phyloP scores from a whole-genome alignment of 2,113 vertebrate genomes.

The Melospiza melodia region DNA sequence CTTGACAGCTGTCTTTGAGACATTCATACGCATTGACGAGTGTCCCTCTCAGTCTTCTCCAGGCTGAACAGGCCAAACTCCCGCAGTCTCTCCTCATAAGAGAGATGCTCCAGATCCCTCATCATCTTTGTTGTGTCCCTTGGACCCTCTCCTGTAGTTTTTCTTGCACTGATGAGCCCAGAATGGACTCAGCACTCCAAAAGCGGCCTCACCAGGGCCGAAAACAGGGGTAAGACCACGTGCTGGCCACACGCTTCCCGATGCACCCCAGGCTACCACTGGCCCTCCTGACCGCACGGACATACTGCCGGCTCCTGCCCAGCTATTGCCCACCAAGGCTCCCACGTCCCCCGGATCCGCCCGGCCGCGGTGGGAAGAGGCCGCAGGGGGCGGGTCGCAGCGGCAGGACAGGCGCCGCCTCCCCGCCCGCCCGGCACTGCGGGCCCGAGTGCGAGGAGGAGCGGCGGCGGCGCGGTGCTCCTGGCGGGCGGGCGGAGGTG shows the following conservation, averaged over 20 bases:
- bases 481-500: background rate
- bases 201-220: background rate
- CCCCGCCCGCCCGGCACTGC: background rate
- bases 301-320: background rate
- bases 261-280: fast-evolving
- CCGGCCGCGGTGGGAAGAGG: background rate
- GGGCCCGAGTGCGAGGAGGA: background rate
- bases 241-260: background rate
- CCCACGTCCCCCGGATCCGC: background rate
- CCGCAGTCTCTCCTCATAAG: fast-evolving
- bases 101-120: background rate
- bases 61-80: background rate
- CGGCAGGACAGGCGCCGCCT: background rate
- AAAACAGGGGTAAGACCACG: background rate
- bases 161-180: too few relatives aligned
- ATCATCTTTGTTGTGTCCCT: too few relatives aligned
- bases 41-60: background rate
- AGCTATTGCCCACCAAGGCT: fast-evolving
- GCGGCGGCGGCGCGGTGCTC: background rate
- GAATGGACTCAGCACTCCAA: background rate
- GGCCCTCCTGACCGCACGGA: background rate
- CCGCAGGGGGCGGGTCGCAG: slow-evolving; percentile 2
- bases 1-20: background rate
- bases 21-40: background rate
- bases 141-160: too few relatives aligned